Evolutionary conservation across 2,888 invertebrate species (phyloP), one percentile per base, ranked within the genome.

Genomic region (Acrocera orbiculus): DNA sequence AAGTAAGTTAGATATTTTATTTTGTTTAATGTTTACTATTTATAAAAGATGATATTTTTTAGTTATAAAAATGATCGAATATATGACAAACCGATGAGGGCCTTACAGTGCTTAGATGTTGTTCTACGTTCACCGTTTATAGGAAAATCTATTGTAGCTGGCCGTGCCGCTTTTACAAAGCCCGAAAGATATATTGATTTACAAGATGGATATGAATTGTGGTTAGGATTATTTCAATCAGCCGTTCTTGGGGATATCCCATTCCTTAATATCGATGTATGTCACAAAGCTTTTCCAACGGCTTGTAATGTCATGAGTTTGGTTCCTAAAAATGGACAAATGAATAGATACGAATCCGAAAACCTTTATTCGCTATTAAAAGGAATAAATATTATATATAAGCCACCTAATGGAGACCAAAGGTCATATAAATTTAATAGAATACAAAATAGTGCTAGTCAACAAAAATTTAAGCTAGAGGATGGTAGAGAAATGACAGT

Each of bases 201-300:
- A 8, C 74, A 78, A 1, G 76, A 74, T 30, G 89, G 92, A 0
- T 65, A 86, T 47, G 86, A 92, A 54, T 74, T 93, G 51, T 92
- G 92, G 80, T 74, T 81, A 38, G 96, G 96, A 5, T 72, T 89
- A 1, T 96, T 85, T 62, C 92, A 93, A 58, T 82, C 86, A 7
- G 86, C 89, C 0, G 72, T 89, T 41, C 73, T 93, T 33, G 90
- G 90, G 9, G 82, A 86, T 69, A 74, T 71, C 45, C 81, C 85
- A 32, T 80, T 78, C 56, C 61, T 98, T 24, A 96, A 96, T 56
- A 75, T 96, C 36, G 95, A 96, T 60, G 81, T 83, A 24, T 73
- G 78, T 0, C 79, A 85, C 49, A 83, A 83, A 56, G 79, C 76
- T 1, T 83, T 85, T 47, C 79, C 81, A 0, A 69, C 56, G 28